Evolutionary conservation across 2,888 invertebrate genomes (phyloP), one percentile per base, ranked within the genome.

Genomic region (Ochropleura leucogaster): DNA sequence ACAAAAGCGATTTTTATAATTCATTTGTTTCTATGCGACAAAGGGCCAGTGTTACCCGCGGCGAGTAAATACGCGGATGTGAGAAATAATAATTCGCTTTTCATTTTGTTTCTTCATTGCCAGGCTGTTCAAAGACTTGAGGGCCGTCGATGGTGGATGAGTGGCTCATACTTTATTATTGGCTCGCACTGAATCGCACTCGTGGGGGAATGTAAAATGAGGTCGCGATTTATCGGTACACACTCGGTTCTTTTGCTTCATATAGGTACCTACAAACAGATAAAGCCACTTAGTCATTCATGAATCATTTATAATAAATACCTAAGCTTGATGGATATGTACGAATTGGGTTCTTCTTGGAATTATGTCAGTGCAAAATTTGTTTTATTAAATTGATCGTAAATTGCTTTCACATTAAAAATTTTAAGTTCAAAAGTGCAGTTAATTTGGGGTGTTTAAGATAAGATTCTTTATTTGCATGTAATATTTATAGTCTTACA

Each of bases 121-220:
- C 8, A 51, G 89, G 91, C 89, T 90, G 90, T 92, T 94, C 93
- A 94, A 94, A 93, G 93, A 89, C 87, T 94, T 92, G 87, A 96
- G 95, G 88, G 92, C 92, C 92, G 93, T 96, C 92, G 93, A 94
- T 91, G 94, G 88, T 92, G 89, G 88, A 94, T 88, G 84, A 91
- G 91, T 90, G 94, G 93, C 92, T 93, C 92, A 91, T 94, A 93
- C 93, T 95, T 95, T 94, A 94, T 96, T 95, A 96, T 96, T 96
- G 95, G 95, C 95, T 94, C 89, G 89, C 88, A 92, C 90, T 90
- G 92, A 89, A 89, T 92, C 90, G 90, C 88, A 89, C 89, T 91
- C 88, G 86, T 88, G 89, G 90, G 94, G 93, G 92, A 93, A 93
- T 90, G 90, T 88, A 88, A 92, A 95, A 95, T 93, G 93, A 94